phyloP scores from a whole-genome alignment of 2,113 vertebrate genomes.

The Crotalus tigris region DNA sequence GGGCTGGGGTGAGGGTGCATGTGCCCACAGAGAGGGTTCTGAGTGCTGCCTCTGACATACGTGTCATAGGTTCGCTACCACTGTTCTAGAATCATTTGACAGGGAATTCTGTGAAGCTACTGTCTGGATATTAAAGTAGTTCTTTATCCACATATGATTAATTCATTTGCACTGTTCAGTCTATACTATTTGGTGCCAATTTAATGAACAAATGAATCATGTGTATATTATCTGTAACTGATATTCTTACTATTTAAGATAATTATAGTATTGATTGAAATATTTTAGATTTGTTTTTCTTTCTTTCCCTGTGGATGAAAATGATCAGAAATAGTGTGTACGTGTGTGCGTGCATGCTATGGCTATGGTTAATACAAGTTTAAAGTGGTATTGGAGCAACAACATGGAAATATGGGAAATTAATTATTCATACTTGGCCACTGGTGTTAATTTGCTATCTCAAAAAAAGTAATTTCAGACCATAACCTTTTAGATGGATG shows the following conservation, averaged over 20 bases:
- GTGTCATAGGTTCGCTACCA: too few relatives aligned
- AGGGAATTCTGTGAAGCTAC: neutral
- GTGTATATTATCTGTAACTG: neutral
- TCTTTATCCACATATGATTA: neutral
- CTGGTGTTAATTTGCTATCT: neutral
- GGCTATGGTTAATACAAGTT: neutral
- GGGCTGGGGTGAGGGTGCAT: too few relatives aligned
- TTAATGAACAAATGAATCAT: neutral
- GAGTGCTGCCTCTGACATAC: too few relatives aligned
- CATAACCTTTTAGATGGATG: too few relatives aligned
- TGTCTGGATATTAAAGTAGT: neutral
- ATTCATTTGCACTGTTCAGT: neutral
- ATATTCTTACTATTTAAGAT: neutral
- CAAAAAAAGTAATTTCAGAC: constrained; percentile 11
- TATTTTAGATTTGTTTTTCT: neutral
- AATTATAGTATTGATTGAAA: neutral
- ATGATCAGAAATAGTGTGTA: neutral
- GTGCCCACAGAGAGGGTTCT: too few relatives aligned
- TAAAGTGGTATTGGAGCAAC: neutral
- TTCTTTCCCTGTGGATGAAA: neutral
- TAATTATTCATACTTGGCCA: neutral
- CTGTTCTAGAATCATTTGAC: neutral
- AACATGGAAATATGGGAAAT: neutral
- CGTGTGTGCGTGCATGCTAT: neutral
- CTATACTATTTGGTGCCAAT: neutral